Base-by-base conservation (phyloP, 1,140 invertebrate species). In the Battus philenor region DNA sequence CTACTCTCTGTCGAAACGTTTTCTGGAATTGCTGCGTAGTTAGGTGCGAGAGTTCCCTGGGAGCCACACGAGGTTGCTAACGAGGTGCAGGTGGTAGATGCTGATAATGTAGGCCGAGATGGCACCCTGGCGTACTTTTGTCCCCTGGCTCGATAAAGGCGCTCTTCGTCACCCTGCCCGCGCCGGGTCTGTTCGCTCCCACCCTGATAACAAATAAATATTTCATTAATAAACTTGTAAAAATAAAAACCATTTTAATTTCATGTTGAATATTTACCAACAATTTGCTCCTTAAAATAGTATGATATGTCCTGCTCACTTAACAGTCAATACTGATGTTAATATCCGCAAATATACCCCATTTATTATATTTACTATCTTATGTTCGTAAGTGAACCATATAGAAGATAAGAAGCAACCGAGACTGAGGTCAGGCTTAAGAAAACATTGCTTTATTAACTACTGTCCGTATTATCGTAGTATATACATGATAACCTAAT, bases 11-110 rank as follows among this genome's bases (percentile, higher is more conserved):
- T 80, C 7, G 83, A 67, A 18, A 61, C 70, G 54, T 69, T 72
- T 39, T 86, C 80, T 2, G 72, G 77, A 44, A 82, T 82, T 3
- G 72, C 54, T 2, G 87, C 81, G 60, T 88, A 89, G 44, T 87
- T 89, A 2, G 88, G 88, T 20, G 81, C 72, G 32, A 89, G 78
- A 15, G 88, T 89, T 5, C 86, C 75, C 39, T 87, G 89, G 8
- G 89, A 90, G 11, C 89, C 86, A 47, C 87, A 90, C 17, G 90
- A 89, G 16, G 86, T 83, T 9, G 78, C 86, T 15, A 90, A 58
- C 8, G 70, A 88, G 9, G 88, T 89, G 63, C 82, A 87, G 44
- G 87, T 86, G 11, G 88, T 86, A 4, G 84, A 86, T 7, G 80
- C 68, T 1, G 86, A 86, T 16, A 87, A 65, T 0, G 82, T 84